A percentile compares a stretch with the other conserved stretches of the same genome.
Conservation (phyloP, 2,888 invertebrate species). For the Ephialtes manifestator region DNA sequence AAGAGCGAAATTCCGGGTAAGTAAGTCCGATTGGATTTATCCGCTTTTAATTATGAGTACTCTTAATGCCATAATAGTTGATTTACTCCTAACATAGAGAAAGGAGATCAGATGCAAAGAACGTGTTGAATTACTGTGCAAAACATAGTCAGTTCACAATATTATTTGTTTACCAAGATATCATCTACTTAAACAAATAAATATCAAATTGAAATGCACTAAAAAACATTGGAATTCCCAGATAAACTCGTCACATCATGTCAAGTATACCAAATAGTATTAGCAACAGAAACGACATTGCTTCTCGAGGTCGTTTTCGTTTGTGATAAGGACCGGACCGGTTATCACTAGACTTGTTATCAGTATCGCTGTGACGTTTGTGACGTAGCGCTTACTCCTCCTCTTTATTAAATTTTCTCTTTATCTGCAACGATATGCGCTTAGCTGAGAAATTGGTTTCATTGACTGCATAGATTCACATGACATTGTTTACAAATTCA, state of each 20-base stretch:
- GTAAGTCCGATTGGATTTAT: background rate
- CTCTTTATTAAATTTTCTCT: conserved; percentile 17
- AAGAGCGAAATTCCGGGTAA: background rate
- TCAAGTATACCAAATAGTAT: background rate
- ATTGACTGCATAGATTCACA: background rate
- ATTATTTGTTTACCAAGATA: conserved; percentile 8
- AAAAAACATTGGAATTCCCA: conserved; percentile 11
- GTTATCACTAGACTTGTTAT: conserved; percentile 58
- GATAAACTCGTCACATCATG: background rate
- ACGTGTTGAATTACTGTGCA: background rate
- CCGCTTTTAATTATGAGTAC: background rate
- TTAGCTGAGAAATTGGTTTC: background rate
- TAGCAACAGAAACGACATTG: conserved; percentile 47
- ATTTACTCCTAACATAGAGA: background rate
- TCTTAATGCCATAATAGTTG: background rate
- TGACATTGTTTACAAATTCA: background rate
- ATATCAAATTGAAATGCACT: background rate
- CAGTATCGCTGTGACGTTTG: conserved; percentile 47
- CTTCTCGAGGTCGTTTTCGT: conserved; percentile 45
- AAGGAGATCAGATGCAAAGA: no score
- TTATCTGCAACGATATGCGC: background rate
- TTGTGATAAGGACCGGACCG: conserved; percentile 39
- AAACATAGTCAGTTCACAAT: background rate
- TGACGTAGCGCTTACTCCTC: conserved; percentile 55
- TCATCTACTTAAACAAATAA: background rate